Evolutionary conservation across 2,888 invertebrate genomes (phyloP), one percentile per base, ranked within the genome.

Genomic region (Pristionchus arcanus): DNA sequence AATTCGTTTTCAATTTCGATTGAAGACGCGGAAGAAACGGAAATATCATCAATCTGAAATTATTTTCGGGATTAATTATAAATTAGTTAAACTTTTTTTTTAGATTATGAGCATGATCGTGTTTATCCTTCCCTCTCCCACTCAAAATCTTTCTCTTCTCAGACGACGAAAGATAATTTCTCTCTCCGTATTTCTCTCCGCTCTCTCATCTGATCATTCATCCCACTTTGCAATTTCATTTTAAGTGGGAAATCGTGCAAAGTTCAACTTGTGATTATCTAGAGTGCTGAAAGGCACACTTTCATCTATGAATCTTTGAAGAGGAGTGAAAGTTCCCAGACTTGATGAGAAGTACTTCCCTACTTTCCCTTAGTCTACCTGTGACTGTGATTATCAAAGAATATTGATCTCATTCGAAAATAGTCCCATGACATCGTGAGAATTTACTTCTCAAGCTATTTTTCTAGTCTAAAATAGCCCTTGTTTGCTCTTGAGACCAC

Each of bases 1-100:
- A 94, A 94, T n/a, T 93, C 91, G 87, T 93, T 93, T 66, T 81
- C 63, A 19, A 63, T 85, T 53, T 90, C 85, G 28, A 34, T 28
- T 15, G 53, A 34, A 15, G 83, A 89, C 21, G 59, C 66, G n/a
- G 83, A 89, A n/a, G 88, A 71, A 15, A 74, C 0, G 28, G 88
- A 88, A 15, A 83, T 25, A 42, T 81, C 83, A 15, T 89, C 83
- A 2, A 59, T 28, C 81, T 89, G 49, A 3, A 59, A 53, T 81
- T 28, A 7, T 3, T 15, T 81, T 81, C 37, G 25, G 11, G 16
- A 66, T 53, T 31, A 3, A 66, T 53, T 31, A 3, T 34, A 25
- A 81, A 49, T 81, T 81, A 2, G 19, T 42, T 28, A 28, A 34
- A 84, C 31, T 25, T 84, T 37, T 15, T 25, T 84, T 37, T 15